Percentiles rank a stretch among this genome's conserved stretches.
phyloP scores from a whole-genome alignment of 2,888 invertebrate species.

The Scaptomyza flava region DNA sequence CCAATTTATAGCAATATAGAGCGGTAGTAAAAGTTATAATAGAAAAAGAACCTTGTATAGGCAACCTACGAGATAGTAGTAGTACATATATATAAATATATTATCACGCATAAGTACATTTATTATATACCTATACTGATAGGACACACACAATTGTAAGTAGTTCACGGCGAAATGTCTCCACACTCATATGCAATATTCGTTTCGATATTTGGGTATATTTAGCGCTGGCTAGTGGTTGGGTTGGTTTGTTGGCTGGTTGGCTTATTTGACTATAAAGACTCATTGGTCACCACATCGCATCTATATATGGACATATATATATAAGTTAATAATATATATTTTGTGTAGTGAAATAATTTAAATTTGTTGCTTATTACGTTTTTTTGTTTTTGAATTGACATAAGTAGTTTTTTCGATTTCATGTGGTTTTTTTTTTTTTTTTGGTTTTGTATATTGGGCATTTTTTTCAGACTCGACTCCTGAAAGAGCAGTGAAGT shows the following conservation, averaged over 20 bases:
- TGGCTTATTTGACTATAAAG: conserved; percentile 45
- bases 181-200: conserved; percentile 64
- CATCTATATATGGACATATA: conserved; percentile 54
- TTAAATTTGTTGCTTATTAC: conserved; percentile 62
- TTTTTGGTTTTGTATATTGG: conserved; percentile 27
- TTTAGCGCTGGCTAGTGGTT: conserved; percentile 72
- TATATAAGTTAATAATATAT: conserved; percentile 53
- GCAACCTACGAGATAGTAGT: conserved; percentile 17
- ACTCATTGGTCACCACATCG: conserved; percentile 55
- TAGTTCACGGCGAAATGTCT: conserved; percentile 72
- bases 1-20: conserved; percentile 65
- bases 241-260: conserved; percentile 64
- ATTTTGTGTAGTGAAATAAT: conserved; percentile 50
- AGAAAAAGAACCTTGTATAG: conserved; percentile 30
- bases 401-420: conserved; percentile 23
- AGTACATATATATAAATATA: conserved; percentile 13
- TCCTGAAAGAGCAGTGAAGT: conserved; percentile 72
- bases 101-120: conserved; percentile 3
- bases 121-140: conserved; percentile 34
- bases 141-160: conserved; percentile 38
- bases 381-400: conserved; percentile 34
- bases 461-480: conserved; percentile 61
- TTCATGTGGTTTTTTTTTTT: conserved; percentile 31
- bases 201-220: conserved; percentile 62
- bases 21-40: conserved; percentile 38